Conservation (phyloP, 2,113 vertebrate species). For the Paramormyrops kingsleyae region DNA sequence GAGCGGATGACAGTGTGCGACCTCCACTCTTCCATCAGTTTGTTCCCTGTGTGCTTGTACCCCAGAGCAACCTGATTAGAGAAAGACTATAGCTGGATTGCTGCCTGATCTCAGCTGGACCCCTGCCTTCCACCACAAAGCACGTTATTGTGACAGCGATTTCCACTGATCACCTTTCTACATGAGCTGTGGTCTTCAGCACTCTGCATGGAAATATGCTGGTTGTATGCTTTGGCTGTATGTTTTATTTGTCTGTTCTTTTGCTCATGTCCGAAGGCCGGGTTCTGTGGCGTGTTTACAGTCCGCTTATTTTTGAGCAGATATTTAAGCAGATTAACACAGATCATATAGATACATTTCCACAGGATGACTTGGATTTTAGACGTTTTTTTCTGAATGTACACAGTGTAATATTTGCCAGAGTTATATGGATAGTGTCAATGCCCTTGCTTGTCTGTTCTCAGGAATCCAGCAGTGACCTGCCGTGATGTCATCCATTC, state of each 20-base stretch:
- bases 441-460: slow-evolving; percentile 25
- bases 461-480: slow-evolving; percentile 61
- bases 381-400: not conserved
- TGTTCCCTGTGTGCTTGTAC: not conserved
- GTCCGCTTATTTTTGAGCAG: not conserved
- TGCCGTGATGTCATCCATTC: slow-evolving; percentile 53
- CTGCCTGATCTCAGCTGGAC: not conserved
- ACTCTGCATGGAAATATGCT: not conserved
- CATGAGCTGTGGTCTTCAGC: not conserved
- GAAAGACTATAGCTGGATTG: not conserved
- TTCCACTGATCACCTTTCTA: not conserved
- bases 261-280: not conserved
- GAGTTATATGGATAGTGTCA: no score
- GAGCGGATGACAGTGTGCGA: not conserved
- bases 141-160: not conserved
- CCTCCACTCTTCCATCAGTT: not conserved
- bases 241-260: not conserved
- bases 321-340: not conserved
- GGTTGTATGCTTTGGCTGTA: not conserved
- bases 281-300: not conserved
- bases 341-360: not conserved
- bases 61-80: not conserved
- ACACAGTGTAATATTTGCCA: not conserved
- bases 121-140: not conserved
- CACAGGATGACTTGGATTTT: not conserved